phyloP scores from a whole-genome alignment of 2,113 vertebrate species.

The Meriones unguiculatus region DNA sequence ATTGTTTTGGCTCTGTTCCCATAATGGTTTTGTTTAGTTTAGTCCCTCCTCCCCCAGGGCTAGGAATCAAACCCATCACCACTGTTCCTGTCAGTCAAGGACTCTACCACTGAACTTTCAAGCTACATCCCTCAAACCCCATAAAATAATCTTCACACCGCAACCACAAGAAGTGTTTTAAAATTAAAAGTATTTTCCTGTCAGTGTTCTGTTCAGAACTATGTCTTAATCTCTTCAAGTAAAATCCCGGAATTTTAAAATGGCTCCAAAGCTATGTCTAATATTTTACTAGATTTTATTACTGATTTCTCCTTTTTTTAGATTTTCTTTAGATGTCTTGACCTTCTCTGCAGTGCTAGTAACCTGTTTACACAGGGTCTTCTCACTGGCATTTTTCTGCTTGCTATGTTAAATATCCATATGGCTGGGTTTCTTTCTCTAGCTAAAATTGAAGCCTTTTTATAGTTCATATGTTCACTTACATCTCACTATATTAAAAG shows the following conservation, averaged over 20 bases:
- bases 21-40: background rate
- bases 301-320: background rate
- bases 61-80: background rate
- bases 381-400: background rate
- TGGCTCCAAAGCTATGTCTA: background rate
- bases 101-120: background rate
- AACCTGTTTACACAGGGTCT: background rate
- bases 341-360: background rate
- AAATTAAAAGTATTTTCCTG: background rate
- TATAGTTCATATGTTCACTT: background rate
- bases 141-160: background rate
- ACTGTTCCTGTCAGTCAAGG: background rate
- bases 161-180: background rate
- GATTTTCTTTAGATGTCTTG: background rate
- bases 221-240: background rate
- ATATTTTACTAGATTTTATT: background rate
- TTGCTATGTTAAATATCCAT: background rate
- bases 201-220: background rate
- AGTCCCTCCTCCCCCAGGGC: too few species aligned
- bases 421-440: background rate
- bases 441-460: background rate
- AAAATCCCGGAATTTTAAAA: constrained; percentile 2
- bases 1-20: background rate
- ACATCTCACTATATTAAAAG: background rate
- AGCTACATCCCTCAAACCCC: background rate